Base-by-base conservation (phyloP, 2,113 vertebrate genomes). In the Mystacornis crossleyi region DNA sequence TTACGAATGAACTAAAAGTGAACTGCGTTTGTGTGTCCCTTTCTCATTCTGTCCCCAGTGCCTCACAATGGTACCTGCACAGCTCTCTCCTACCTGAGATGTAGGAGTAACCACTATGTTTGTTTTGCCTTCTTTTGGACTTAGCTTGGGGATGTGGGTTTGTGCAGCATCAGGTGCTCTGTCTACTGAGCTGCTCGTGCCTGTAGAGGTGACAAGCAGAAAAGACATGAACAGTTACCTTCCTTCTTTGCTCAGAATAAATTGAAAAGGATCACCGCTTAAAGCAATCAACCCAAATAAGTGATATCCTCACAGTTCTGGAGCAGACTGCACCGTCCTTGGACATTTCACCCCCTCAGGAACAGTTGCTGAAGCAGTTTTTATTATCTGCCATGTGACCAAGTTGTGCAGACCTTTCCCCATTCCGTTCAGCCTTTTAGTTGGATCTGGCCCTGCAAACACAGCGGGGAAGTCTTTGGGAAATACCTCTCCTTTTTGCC, bases 1-100 rank as follows among this genome's bases (percentile, higher is more conserved):
- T 57, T 99, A 99, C 78, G 99, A 99, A 55, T 97, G 89, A 84
- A 98, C 98, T 33, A 99, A 99, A 97, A 98, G 99, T 99, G 98
- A 98, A 99, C 33, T 45, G 3, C 57, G 2, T 31, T 62, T 31
- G 28, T 20, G 18, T 62, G 26, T 64, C 31, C 6, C 8, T 57
- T 3, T 53, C 4, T 51, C 14, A 1, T 33, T 38, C 14, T 40
- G 9, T 38, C 14, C 9, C 12, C 3, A 8, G 0, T 31, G 33
- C 8, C 8, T 74, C 45, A 54, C 28, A 36, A 19, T 26, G 19
- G 9, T 36, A 10, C 33, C 20, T 26, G 42, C 21, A 26, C 34
- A 78, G 25, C 45, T n/a, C n/a, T n/a, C n/a, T n/a, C n/a, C n/a
- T n/a, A n/a, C n/a, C n/a, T 60, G 34, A 6, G 19, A 53, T 0